These are phyloP conservation scores for Drosophila fulvimacula DNA, from an alignment of 2,888 invertebrate species.

Conservation along the genomic window DNA sequence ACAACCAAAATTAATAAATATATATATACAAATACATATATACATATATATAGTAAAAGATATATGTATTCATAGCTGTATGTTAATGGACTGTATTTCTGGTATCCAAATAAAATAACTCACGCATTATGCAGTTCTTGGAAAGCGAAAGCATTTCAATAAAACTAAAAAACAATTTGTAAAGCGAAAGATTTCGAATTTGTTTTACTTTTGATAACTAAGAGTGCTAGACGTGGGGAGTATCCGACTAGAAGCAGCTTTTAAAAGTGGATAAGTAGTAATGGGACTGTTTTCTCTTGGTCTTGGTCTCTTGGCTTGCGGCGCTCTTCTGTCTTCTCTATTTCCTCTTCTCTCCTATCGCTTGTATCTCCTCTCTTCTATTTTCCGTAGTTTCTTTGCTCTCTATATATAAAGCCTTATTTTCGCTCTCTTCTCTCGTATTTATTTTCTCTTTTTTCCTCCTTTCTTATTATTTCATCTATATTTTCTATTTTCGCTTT, in stretches of 20 bases:
- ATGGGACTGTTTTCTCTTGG: background rate
- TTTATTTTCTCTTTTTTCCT: no score
- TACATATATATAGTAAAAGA: slow-evolving; percentile 1
- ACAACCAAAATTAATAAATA: slow-evolving; percentile 54
- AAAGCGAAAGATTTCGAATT: slow-evolving; percentile 11
- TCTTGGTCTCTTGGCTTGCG: no score
- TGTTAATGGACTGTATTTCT: slow-evolving; percentile 17
- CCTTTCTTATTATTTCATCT: no score
- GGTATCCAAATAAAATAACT: slow-evolving; percentile 11
- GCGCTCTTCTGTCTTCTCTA: background rate
- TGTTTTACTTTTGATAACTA: background rate
- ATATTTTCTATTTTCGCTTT: no score
- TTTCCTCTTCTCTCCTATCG: background rate
- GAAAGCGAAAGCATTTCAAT: slow-evolving; percentile 52
- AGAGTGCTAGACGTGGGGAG: no score
- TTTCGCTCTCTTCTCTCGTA: no score
- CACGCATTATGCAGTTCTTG: slow-evolving; percentile 38
- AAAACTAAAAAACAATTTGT: slow-evolving; percentile 44
- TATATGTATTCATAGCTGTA: slow-evolving; percentile 7
- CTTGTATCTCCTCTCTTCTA: background rate
- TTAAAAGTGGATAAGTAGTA: background rate
- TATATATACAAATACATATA: slow-evolving; percentile 6
- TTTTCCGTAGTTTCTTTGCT: background rate
- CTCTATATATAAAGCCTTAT: no score
- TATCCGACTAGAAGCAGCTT: no score